These are phyloP conservation scores for Ardeotis arabs DNA, from an alignment of 2,113 vertebrate species.

Conservation along the genomic window DNA sequence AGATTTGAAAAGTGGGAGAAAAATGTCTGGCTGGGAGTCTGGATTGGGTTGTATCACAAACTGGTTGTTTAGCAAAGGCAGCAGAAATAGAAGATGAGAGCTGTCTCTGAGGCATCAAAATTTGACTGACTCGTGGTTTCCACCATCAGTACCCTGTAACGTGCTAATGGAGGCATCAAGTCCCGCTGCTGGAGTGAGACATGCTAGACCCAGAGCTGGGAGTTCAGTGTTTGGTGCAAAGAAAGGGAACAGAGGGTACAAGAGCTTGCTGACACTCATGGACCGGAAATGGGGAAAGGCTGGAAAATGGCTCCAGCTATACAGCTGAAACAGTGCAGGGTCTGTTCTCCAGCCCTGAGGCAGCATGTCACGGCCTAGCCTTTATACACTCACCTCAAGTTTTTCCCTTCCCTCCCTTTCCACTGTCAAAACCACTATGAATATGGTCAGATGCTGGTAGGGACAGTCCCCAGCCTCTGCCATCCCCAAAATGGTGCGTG, in stretches of 20 bases:
- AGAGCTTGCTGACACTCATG: background rate
- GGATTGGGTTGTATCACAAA: background rate
- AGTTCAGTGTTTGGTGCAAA: background rate
- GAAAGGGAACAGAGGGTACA: background rate
- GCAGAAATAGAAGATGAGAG: background rate
- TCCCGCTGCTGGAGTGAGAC: background rate
- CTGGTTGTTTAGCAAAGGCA: background rate
- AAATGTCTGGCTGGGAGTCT: background rate
- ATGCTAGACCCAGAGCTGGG: background rate
- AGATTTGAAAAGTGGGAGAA: background rate
- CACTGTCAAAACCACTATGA: background rate
- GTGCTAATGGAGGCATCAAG: background rate
- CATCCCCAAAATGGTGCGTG: background rate
- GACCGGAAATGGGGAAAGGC: background rate
- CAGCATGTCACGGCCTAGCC: background rate
- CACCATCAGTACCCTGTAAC: background rate
- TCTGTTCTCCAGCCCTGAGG: background rate
- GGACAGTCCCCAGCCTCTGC: background rate
- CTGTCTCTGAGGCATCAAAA: background rate
- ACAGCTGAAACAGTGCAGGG: background rate
- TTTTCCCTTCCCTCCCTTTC: background rate
- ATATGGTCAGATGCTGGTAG: background rate
- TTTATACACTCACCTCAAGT: background rate
- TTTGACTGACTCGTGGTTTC: background rate
- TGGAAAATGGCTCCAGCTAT: background rate